A percentile compares a stretch with the other conserved stretches of the same genome.
Evolutionary conservation across 2,113 vertebrate species (phyloP).

Genomic region (Artemisiospiza belli): DNA sequence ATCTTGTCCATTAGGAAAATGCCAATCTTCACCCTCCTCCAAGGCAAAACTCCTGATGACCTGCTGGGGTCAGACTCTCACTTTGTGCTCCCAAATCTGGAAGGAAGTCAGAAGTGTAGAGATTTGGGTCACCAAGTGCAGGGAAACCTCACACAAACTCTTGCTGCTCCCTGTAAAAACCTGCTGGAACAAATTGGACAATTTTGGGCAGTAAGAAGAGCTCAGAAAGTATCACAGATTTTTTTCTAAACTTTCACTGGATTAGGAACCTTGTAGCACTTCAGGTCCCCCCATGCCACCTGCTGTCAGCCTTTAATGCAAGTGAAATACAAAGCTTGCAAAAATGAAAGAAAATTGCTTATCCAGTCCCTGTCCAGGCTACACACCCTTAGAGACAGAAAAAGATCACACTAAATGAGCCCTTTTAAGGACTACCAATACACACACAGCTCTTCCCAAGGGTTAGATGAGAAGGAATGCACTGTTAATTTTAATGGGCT

Average conservation of each 20-base stretch:
- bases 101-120: not conserved
- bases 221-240: not conserved
- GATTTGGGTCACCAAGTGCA: not conserved
- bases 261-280: not conserved
- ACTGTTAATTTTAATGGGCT: not conserved
- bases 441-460: not conserved
- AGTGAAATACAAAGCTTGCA: not conserved
- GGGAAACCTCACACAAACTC: not conserved
- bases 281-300: not conserved
- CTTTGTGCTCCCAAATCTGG: not conserved
- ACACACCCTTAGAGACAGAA: not conserved
- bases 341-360: not conserved
- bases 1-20: not conserved
- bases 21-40: not conserved
- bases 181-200: not conserved
- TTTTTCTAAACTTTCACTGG: not conserved
- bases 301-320: not conserved
- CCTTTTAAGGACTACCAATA: not conserved
- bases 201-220: not conserved
- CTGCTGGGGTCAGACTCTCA: not conserved
- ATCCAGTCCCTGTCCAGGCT: not conserved
- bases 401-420: not conserved
- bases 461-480: not conserved
- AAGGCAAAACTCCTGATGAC: not conserved
- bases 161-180: not conserved